Conservation (phyloP, 2,797 vertebrate species). For the Coracias cyanogaster region DNA sequence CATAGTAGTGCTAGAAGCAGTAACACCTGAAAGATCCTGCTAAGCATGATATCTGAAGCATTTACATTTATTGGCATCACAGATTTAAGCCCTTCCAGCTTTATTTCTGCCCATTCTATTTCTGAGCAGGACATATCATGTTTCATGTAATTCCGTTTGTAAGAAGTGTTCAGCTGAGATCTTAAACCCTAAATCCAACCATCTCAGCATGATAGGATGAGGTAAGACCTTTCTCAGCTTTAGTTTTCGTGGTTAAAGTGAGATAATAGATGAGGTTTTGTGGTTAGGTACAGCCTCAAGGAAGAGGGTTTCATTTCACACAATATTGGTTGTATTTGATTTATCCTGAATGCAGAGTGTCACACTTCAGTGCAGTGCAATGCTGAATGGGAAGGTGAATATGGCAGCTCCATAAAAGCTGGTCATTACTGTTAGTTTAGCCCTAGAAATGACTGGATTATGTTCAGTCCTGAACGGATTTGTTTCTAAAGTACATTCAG, state of each 20-base stretch:
- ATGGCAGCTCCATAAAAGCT: background rate
- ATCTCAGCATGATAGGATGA: background rate
- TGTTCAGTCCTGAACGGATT: background rate
- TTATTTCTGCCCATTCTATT: background rate
- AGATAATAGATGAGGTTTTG: background rate
- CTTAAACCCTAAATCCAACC: background rate
- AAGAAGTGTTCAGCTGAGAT: background rate
- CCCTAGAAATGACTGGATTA: background rate
- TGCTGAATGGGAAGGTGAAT: background rate
- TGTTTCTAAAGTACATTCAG: background rate
- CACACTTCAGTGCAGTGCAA: background rate
- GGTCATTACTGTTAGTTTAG: background rate
- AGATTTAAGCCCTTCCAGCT: background rate
- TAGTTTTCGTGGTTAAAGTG: background rate
- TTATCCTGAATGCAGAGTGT: background rate
- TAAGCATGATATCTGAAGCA: background rate
- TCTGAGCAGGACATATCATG: background rate
- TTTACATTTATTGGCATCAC: background rate
- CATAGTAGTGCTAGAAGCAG: background rate
- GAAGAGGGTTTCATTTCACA: background rate
- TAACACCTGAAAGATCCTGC: background rate
- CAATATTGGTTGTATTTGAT: background rate
- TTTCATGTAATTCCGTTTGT: background rate
- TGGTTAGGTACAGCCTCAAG: background rate
- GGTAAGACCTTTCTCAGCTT: background rate